Conservation (phyloP, 2,797 vertebrate genomes). For the Setipinna tenuifilis region DNA sequence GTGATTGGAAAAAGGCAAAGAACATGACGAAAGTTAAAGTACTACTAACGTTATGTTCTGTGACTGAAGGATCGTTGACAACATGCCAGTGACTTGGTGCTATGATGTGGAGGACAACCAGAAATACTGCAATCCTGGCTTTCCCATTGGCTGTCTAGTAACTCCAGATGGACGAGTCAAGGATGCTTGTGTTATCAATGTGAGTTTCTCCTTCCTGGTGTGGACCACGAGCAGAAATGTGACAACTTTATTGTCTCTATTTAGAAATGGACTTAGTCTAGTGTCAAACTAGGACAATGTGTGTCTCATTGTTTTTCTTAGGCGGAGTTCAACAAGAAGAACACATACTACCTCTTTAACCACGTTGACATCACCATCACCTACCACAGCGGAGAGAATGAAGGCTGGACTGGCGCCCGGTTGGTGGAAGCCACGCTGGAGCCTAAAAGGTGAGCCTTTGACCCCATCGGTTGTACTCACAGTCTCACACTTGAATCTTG, state of each 20-base stretch:
- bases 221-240: too few species aligned
- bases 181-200: slow-evolving; percentile 88
- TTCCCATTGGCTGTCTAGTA: slow-evolving; percentile 89
- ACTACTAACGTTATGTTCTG: slow-evolving; percentile 38
- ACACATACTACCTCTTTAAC: slow-evolving; percentile 90
- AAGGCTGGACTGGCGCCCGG: slow-evolving; percentile 79
- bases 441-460: slow-evolving; percentile 79
- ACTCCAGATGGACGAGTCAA: slow-evolving; percentile 76
- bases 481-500: neutral
- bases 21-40: too few species aligned
- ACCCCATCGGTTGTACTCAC: neutral
- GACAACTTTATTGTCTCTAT: too few species aligned
- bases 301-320: slow-evolving; percentile 61
- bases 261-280: too few species aligned
- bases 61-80: slow-evolving; percentile 85
- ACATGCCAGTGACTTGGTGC: slow-evolving; percentile 94
- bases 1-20: too few species aligned
- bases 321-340: slow-evolving; percentile 87
- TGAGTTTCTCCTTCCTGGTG: slow-evolving; percentile 68
- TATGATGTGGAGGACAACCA: slow-evolving; percentile 84
- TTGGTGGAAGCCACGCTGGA: slow-evolving; percentile 85
- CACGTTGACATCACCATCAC: slow-evolving; percentile 88
- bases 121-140: slow-evolving; percentile 90
- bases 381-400: slow-evolving; percentile 81
- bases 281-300: too few species aligned